Conservation (phyloP, 2,113 vertebrate genomes). For the Poeciliopsis retropinna region DNA sequence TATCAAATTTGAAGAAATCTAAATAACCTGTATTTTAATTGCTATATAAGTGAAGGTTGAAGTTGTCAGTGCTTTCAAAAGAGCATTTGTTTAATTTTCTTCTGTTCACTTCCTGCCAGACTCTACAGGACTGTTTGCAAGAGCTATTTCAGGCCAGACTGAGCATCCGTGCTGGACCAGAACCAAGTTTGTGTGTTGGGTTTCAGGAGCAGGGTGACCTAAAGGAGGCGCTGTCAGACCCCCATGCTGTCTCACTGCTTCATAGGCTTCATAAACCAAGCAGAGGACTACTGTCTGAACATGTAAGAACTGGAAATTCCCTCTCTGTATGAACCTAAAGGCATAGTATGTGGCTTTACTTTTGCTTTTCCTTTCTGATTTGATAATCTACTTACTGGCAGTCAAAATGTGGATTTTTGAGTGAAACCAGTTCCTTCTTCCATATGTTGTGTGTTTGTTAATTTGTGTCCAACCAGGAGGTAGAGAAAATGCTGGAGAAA, state of each 20-base stretch:
- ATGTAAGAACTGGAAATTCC: slow-evolving; percentile 69
- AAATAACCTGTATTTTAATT: no score
- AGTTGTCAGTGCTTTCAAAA: not conserved
- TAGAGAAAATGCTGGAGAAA: slow-evolving; percentile 58
- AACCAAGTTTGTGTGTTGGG: slow-evolving; percentile 57
- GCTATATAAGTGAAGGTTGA: no score
- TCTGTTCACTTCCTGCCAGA: slow-evolving; percentile 60
- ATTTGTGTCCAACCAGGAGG: slow-evolving; percentile 50
- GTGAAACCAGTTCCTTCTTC: not conserved
- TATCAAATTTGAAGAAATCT: not conserved
- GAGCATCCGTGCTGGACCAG: slow-evolving; percentile 42
- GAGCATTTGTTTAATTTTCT: not conserved
- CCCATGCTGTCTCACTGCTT: slow-evolving; percentile 62
- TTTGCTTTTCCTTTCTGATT: no score
- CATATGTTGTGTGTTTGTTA: slow-evolving; percentile 14
- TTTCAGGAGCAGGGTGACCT: slow-evolving; percentile 36
- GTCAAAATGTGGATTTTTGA: not conserved
- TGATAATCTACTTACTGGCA: no score
- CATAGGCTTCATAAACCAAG: slow-evolving; percentile 51
- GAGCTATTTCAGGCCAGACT: slow-evolving; percentile 81
- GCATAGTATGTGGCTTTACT: not conserved
- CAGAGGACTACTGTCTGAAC: slow-evolving; percentile 57
- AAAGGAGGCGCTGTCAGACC: slow-evolving; percentile 27
- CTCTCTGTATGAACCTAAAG: not conserved
- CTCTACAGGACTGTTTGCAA: slow-evolving; percentile 79